Base-by-base conservation (phyloP, 2,113 vertebrate species). In the Poecilia latipinna region DNA sequence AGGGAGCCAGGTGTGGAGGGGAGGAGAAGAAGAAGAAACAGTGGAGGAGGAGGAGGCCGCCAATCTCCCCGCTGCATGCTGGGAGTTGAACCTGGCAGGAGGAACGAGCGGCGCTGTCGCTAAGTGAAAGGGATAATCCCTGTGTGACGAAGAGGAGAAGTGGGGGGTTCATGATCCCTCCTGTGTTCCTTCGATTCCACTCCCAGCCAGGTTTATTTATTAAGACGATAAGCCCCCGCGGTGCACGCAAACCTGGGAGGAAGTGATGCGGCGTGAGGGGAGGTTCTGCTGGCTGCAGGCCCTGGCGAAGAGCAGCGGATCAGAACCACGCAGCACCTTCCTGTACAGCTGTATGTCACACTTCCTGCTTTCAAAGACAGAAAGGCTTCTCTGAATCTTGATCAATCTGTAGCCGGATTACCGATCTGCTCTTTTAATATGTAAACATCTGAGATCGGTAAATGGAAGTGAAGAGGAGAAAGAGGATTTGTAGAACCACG, bases 31-130 rank as follows among this genome's bases (percentile, higher is more conserved):
- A 33, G 75, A 63, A n/a, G 8, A 42, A 57, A 77, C 32, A 68
- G 61, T 71, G 81, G 81, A 70, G 83, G 82, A 83, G 74, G 63
- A 51, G 74, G 72, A 90, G 84, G 82, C 82, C 86, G 81, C 80
- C 88, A 88, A 87, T 88, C 89, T 90, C 91, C 84, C 79, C 26
- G 72, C 85, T 91, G 91, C 89, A 91, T 92, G 88, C 90, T 93
- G 91, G 90, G 91, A 92, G 89, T 89, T 83, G 82, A 91, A 89
- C 88, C 89, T 91, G 85, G 91, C 91, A 92, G 85, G 82, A 89
- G 90, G 92, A 92, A 88, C 90, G 84, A 92, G 79, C 72, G 26
- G 72, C 17, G 77, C 73, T 78, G 32, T 71, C 78, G 48, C 77
- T 86, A 80, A 90, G 87, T 88, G 89, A 86, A 86, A 90, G 79